phyloP scores from a whole-genome alignment of 2,797 vertebrate genomes.

The Tokudaia muenninki region DNA sequence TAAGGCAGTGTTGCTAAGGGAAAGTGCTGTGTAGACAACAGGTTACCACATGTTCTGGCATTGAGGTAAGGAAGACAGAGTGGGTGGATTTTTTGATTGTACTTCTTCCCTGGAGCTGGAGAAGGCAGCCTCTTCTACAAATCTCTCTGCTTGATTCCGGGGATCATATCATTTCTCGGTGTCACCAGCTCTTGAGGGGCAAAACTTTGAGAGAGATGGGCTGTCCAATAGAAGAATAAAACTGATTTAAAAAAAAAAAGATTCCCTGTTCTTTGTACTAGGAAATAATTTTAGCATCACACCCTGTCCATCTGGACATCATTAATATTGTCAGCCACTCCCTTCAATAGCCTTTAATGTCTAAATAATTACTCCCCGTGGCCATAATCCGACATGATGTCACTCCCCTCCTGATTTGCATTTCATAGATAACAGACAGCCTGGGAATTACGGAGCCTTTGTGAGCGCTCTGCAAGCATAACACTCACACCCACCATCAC shows the following conservation, averaged over 20 bases:
- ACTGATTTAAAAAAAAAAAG: constrained; percentile 43
- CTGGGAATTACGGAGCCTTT: constrained; percentile 75
- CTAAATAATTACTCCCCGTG: constrained; percentile 82
- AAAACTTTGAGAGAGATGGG: constrained; percentile 61
- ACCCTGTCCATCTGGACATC: constrained; percentile 81
- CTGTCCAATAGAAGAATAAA: constrained; percentile 60
- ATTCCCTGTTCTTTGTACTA: constrained; percentile 79
- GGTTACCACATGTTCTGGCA: neutral
- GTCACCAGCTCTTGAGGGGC: constrained; percentile 49
- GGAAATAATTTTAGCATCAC: constrained; percentile 81
- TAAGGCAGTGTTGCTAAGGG: too few species aligned
- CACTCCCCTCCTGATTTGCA: constrained; percentile 82
- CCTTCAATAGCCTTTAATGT: constrained; percentile 83
- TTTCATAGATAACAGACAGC: constrained; percentile 80
- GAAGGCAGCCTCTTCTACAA: neutral
- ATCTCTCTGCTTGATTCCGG: neutral
- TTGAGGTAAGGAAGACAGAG: neutral
- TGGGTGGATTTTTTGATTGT: neutral
- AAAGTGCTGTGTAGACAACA: neutral
- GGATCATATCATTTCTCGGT: constrained; percentile 55
- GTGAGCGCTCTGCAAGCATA: constrained; percentile 59
- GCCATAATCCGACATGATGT: constrained; percentile 77
- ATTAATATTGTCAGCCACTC: constrained; percentile 84
- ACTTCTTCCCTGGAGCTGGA: neutral
- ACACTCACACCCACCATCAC: constrained; percentile 71